Evolutionary conservation across 2,888 invertebrate genomes (phyloP).

Genomic region (Clivina fossor): DNA sequence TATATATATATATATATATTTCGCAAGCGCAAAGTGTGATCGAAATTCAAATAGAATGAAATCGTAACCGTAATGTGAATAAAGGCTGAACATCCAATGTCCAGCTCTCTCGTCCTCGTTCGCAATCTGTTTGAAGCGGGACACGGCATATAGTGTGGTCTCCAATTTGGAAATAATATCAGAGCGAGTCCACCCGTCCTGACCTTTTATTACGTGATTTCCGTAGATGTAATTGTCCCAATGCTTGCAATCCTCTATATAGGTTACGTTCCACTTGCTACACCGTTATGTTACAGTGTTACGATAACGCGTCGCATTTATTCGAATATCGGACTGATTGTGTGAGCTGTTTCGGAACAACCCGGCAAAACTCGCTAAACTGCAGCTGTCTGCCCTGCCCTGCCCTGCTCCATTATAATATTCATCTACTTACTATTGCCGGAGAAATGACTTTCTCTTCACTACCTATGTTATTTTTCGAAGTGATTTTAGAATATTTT

Average conservation of each 20-base stretch:
- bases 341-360: constrained; percentile 9
- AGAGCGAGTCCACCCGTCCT: constrained; percentile 25
- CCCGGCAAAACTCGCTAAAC: no score
- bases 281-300: constrained; percentile 18
- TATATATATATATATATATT: no score
- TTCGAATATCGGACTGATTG: constrained; percentile 22
- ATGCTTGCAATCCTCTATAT: constrained; percentile 26
- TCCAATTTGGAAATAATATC: constrained; percentile 32
- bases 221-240: constrained; percentile 29
- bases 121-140: constrained; percentile 24
- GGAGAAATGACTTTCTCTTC: no score
- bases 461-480: no score
- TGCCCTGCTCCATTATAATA: no score
- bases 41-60: no score
- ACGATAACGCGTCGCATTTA: constrained; percentile 22
- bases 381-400: no score
- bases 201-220: constrained; percentile 32
- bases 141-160: no score
- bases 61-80: no score
- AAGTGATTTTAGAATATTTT: no score
- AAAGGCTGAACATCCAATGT: constrained; percentile 10
- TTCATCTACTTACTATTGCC: no score
- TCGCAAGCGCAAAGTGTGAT: no score
- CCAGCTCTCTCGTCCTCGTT: constrained; percentile 4
- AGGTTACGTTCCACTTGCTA: constrained; percentile 17